Evolutionary conservation across 2,888 invertebrate species (phyloP).

Genomic region (Ypsolopha sequella): DNA sequence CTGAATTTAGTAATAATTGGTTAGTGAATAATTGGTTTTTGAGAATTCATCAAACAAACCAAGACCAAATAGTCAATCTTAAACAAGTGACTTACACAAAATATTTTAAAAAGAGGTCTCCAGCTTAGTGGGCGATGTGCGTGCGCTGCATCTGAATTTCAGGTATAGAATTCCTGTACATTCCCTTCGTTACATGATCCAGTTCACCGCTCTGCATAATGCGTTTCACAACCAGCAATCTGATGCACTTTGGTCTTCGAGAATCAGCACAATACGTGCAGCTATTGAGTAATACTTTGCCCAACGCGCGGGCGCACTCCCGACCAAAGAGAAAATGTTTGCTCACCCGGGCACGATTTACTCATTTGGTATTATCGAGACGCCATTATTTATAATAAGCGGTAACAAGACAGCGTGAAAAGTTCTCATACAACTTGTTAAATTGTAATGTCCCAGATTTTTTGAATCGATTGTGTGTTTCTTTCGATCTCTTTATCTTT

Average conservation of each 20-base stretch:
- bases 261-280: slow-evolving; percentile 30
- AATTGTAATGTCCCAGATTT: not conserved
- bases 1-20: too few relatives aligned
- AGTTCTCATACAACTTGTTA: slow-evolving; percentile 4
- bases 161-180: too few relatives aligned
- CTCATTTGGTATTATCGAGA: slow-evolving; percentile 16
- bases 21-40: too few relatives aligned
- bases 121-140: too few relatives aligned
- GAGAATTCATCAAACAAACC: too few relatives aligned
- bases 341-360: slow-evolving; percentile 22
- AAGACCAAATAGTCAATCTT: too few relatives aligned
- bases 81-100: too few relatives aligned
- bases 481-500: too few relatives aligned
- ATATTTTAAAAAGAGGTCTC: too few relatives aligned
- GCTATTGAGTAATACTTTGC: slow-evolving; percentile 30
- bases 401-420: slow-evolving; percentile 5
- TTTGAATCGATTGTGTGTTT: not conserved
- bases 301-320: slow-evolving; percentile 11
- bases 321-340: slow-evolving; percentile 21
- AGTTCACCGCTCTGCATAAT: slow-evolving; percentile 35
- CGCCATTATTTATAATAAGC: slow-evolving; percentile 24
- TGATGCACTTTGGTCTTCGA: slow-evolving; percentile 40
- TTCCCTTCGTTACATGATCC: slow-evolving; percentile 20
- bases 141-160: too few relatives aligned
- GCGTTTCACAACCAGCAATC: slow-evolving; percentile 33